Percentiles rank a stretch among this genome's conserved stretches.
phyloP scores from a whole-genome alignment of 2,113 vertebrate genomes.

The Dromaius novaehollandiae region DNA sequence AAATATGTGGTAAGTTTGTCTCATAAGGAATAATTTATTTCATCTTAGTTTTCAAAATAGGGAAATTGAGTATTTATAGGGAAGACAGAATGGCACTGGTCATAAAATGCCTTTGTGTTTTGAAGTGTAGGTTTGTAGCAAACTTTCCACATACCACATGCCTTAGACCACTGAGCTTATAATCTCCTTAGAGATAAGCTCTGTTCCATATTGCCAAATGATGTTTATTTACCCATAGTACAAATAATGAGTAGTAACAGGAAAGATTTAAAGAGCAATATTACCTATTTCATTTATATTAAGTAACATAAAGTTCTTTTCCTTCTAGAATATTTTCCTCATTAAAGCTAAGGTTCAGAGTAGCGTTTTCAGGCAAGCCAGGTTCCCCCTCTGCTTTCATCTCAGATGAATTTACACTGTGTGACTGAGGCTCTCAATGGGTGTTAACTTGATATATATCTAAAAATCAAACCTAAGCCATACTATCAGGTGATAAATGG shows the following conservation, averaged over 20 bases:
- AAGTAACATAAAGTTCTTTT: not conserved
- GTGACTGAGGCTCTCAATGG: not conserved
- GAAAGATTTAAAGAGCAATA: not conserved
- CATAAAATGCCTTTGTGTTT: not conserved
- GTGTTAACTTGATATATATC: not conserved
- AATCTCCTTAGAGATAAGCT: not conserved
- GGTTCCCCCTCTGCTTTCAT: not conserved
- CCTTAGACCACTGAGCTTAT: not conserved
- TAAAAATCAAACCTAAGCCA: not conserved
- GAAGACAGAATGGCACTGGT: not conserved
- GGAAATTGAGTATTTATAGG: not conserved
- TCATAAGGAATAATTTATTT: not conserved
- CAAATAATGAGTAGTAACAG: not conserved
- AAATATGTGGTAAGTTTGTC: not conserved
- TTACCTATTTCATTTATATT: not conserved
- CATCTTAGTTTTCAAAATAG: not conserved
- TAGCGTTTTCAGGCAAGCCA: not conserved
- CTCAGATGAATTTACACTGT: not conserved
- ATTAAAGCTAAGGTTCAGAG: conserved; percentile 1
- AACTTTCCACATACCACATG: not conserved
- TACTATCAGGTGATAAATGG: not conserved
- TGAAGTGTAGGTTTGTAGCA: not conserved
- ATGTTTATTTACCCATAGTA: not conserved
- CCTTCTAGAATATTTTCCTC: not conserved
- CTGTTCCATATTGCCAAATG: not conserved